Evolutionary conservation across 2,888 invertebrate species (phyloP).

Genomic region (Drosophila basisetae): DNA sequence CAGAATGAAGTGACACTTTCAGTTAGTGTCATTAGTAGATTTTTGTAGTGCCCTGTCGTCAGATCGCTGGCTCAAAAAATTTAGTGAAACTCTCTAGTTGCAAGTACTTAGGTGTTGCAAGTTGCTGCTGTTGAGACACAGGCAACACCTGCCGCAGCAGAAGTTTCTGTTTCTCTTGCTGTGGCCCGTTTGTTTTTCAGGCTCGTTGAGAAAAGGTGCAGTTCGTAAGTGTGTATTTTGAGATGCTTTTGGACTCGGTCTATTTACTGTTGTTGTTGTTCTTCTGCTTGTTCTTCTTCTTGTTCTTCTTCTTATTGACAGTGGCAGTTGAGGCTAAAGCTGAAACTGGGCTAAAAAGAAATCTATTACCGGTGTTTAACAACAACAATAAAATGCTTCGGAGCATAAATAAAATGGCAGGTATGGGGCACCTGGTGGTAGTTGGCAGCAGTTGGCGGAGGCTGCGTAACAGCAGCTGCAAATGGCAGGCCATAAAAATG

Average conservation of each 20-base stretch:
- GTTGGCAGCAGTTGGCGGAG: background rate
- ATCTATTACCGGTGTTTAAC: constrained; percentile 78
- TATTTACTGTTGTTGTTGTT: constrained; percentile 27
- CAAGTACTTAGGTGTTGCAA: constrained; percentile 5
- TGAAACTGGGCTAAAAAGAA: constrained; percentile 26
- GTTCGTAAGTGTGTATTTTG: constrained; percentile 11
- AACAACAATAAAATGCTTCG: constrained; percentile 68
- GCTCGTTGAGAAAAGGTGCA: background rate
- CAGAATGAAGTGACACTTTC: background rate
- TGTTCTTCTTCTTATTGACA: constrained; percentile 1
- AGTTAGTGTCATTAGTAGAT: background rate
- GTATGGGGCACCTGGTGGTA: background rate
- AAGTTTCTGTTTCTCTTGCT: constrained; percentile 18
- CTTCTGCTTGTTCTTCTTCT: constrained; percentile 1
- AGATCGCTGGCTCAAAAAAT: constrained; percentile 5
- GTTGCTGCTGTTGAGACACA: constrained; percentile 3
- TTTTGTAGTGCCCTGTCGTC: background rate
- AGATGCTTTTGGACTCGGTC: constrained; percentile 28
- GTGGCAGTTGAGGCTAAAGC: constrained; percentile 27
- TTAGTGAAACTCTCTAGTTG: constrained; percentile 1
- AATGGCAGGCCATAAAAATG: constrained; percentile 78
- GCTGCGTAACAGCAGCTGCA: constrained; percentile 61
- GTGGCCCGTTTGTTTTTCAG: constrained; percentile 2
- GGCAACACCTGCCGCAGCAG: constrained; percentile 11
- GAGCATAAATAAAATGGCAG: constrained; percentile 52